Evolutionary conservation across 1,140 invertebrate genomes (phyloP).

Genomic region (Chironomus tepperi): DNA sequence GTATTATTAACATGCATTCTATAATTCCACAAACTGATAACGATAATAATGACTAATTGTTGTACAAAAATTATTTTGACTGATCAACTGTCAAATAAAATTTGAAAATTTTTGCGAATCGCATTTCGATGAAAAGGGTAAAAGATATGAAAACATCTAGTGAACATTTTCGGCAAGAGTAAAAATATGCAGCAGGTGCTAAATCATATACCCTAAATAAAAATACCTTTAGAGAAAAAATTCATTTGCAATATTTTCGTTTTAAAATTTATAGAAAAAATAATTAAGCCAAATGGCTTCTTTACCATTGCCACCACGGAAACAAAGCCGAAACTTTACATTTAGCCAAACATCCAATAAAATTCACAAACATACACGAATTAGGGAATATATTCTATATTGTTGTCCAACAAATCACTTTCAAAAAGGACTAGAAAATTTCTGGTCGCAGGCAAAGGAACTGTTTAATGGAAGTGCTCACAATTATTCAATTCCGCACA

Average conservation of each 20-base stretch:
- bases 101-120: too few relatives aligned
- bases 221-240: too few relatives aligned
- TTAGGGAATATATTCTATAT: constrained; percentile 15
- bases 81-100: too few relatives aligned
- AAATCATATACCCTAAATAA: too few relatives aligned
- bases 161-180: too few relatives aligned
- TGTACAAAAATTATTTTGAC: too few relatives aligned
- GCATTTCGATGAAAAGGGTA: too few relatives aligned
- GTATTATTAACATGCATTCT: too few relatives aligned
- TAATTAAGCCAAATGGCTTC: background rate
- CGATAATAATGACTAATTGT: too few relatives aligned
- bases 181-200: too few relatives aligned
- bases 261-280: background rate
- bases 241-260: background rate
- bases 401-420: constrained; percentile 28
- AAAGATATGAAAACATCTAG: too few relatives aligned
- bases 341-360: background rate
- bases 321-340: background rate
- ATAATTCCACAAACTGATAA: too few relatives aligned
- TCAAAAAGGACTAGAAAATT: constrained; percentile 57
- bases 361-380: background rate
- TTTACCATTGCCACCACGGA: background rate
- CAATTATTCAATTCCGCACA: constrained; percentile 80
- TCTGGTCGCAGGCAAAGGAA: constrained; percentile 69
- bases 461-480: constrained; percentile 77